Conservation (phyloP, 2,888 invertebrate genomes). For the Rhagonycha fulva region DNA sequence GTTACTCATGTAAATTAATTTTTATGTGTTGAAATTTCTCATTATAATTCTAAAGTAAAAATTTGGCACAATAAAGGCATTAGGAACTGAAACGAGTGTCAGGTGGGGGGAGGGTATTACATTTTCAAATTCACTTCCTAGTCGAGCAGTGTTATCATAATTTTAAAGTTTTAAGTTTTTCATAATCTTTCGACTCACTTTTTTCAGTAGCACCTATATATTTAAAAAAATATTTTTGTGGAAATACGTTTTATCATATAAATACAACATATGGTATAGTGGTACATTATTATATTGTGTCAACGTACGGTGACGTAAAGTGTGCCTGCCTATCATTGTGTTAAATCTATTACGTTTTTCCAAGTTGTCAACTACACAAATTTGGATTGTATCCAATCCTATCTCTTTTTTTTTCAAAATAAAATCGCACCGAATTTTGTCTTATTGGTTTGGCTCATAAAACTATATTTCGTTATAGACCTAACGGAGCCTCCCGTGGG, state of each 20-base stretch:
- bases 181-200: neutral
- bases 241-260: neutral
- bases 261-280: too few relatives aligned
- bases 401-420: neutral
- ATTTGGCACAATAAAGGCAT: neutral
- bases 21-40: neutral
- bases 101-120: neutral
- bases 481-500: conserved; percentile 16
- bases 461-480: neutral
- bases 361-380: neutral
- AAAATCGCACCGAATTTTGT: neutral
- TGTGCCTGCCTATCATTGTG: neutral
- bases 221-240: neutral
- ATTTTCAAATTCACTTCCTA: neutral
- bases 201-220: neutral
- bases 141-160: neutral
- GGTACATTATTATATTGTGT: neutral
- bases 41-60: neutral
- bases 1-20: neutral
- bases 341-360: neutral
- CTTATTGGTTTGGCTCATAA: neutral
- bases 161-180: neutral
- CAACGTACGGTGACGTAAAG: conserved; percentile 1
- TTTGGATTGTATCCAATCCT: neutral
- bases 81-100: neutral